Conservation (phyloP, 1,140 invertebrate species). For the Scaptomyza graminum region DNA sequence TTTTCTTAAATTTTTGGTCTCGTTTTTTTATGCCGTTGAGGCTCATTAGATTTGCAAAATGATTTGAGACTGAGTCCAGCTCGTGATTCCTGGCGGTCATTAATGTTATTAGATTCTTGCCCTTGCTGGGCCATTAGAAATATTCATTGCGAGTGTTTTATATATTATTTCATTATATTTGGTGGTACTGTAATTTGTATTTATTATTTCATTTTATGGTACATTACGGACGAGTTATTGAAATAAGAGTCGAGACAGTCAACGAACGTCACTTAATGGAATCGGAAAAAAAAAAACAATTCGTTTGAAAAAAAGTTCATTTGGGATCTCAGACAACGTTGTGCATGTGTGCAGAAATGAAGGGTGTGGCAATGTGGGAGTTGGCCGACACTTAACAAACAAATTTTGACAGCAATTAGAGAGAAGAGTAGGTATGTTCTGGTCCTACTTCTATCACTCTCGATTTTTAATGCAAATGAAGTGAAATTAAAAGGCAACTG, state of each 20-base stretch:
- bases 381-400: conserved; percentile 66
- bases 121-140: conserved; percentile 20
- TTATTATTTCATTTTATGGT: conserved; percentile 70
- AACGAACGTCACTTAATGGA: background rate
- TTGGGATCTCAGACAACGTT: conserved; percentile 8
- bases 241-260: conserved; percentile 4
- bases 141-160: conserved; percentile 68
- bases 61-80: conserved; percentile 52
- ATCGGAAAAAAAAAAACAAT: conserved; percentile 13
- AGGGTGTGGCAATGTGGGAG: conserved; percentile 55
- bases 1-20: conserved; percentile 72
- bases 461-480: conserved; percentile 74
- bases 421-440: conserved; percentile 17
- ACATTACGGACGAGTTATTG: conserved; percentile 67
- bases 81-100: conserved; percentile 59
- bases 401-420: conserved; percentile 74
- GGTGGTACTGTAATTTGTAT: conserved; percentile 56
- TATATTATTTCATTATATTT: conserved; percentile 60
- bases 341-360: no score
- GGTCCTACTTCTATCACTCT: conserved; percentile 10
- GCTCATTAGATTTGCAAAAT: conserved; percentile 83
- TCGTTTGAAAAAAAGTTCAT: conserved; percentile 13
- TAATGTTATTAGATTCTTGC: conserved; percentile 77
- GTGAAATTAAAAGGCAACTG: conserved; percentile 78
- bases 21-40: conserved; percentile 77